Evolutionary conservation across 2,113 vertebrate genomes (phyloP), one percentile per base, ranked within the genome.

Genomic region (Cynoglossus semilaevis): DNA sequence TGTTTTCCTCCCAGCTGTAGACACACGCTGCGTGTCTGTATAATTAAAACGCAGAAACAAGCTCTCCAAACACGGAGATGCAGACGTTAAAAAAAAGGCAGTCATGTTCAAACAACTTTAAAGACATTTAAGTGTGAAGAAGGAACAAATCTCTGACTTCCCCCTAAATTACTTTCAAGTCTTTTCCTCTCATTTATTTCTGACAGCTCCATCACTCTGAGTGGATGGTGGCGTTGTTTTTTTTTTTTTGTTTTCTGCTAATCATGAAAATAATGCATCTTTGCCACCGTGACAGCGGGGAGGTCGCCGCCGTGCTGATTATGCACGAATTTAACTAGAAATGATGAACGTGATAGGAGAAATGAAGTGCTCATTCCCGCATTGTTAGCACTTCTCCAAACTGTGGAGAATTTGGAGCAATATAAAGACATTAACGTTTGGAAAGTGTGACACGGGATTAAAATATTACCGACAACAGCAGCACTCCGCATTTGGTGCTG

Each of bases 111-210:
- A 67, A 70, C 60, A 56, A 50, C 58, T 69, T 47, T 56, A 62
- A 69, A 54, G 69, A 63, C 6, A 15, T 38, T 51, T 5, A 16
- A 61, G 61, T 77, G 35, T 70, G 64, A 70, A 70, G 66, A 77
- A 58, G 47, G 51, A 63, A 66, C 46, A 58, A 67, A 55, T 63
- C 58, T 49, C 41, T 63, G 63, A 65, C 55, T 14, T 43, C 17
- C 57, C 70, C 70, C 45, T 59, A 79, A 70, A 77, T 74, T 68
- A 70, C 57, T 66, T 63, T 74, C 58, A 51, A 51, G 42, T 55
- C 47, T 62, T 70, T 57, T 51, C 38, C 57, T 66, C 50, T 9
- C 51, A 51, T 47, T 63, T 73, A 75, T 65, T 70, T 74, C 71
- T 69, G 72, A 78, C 64, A 70, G 75, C 48, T 70, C 48, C 57